phyloP scores from a whole-genome alignment of 2,797 vertebrate species.

The Ctenosaura bakeri region DNA sequence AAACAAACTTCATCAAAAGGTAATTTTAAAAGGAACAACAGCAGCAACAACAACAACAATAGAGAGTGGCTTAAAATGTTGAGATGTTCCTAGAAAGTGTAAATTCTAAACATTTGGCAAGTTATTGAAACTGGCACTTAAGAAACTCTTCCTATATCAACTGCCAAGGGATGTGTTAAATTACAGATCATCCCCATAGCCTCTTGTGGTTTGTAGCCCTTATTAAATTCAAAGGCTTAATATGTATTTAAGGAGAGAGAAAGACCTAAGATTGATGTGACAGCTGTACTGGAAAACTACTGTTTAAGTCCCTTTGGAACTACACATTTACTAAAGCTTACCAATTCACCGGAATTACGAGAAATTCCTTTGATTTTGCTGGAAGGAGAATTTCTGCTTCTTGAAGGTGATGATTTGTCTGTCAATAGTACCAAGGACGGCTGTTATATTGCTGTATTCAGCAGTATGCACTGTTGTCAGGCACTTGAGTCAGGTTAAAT shows the following conservation, averaged over 20 bases:
- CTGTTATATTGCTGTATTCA: conserved; percentile 27
- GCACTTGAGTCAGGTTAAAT: conserved; percentile 48
- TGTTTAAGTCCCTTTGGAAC: conserved; percentile 47
- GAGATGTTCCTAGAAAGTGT: conserved; percentile 47
- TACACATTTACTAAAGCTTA: conserved; percentile 45
- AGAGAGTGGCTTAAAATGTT: conserved; percentile 59
- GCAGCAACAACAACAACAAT: conserved; percentile 25
- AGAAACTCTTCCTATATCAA: conserved; percentile 47
- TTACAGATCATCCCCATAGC: conserved; percentile 41
- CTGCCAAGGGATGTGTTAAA: conserved; percentile 66
- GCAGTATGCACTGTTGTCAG: conserved; percentile 36
- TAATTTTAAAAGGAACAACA: not conserved
- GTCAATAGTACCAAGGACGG: conserved; percentile 15
- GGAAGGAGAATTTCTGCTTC: conserved; percentile 45
- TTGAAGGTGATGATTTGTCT: not conserved
- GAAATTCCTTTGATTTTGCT: conserved; percentile 52
- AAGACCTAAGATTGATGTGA: conserved; percentile 55
- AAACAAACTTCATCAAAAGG: not conserved
- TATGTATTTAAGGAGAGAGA: conserved; percentile 66
- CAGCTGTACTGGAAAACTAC: conserved; percentile 50
- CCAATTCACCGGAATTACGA: conserved; percentile 50
- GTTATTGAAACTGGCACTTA: conserved; percentile 22
- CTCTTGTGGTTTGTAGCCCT: conserved; percentile 58
- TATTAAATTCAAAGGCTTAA: conserved; percentile 68
- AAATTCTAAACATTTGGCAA: conserved; percentile 45